Conservation (phyloP, 2,797 vertebrate genomes). For the Uromys caudimaculatus region DNA sequence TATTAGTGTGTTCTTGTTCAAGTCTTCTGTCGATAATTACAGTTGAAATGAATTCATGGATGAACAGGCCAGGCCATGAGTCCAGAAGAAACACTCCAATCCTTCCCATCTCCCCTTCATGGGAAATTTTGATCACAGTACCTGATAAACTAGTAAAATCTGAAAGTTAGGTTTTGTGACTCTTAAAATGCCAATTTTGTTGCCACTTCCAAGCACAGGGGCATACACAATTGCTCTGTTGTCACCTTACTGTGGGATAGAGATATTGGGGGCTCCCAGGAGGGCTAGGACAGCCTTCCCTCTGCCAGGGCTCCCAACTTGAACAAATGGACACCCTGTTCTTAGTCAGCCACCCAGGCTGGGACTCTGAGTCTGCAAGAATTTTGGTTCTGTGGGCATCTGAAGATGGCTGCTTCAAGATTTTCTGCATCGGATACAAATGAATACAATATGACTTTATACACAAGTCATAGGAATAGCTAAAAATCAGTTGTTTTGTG, state of each 20-base stretch:
- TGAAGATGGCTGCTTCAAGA: neutral
- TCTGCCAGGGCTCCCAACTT: neutral
- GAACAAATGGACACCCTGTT: too few relatives aligned
- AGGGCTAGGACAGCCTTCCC: neutral
- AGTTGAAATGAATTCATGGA: neutral
- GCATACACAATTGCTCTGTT: neutral
- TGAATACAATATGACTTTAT: neutral
- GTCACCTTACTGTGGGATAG: rapidly evolving
- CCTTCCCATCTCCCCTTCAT: neutral
- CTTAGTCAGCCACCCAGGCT: neutral
- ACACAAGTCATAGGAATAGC: neutral
- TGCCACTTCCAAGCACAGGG: neutral
- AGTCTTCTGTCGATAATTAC: neutral
- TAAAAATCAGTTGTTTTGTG: neutral
- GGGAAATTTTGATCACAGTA: too few relatives aligned
- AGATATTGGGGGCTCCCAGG: too few relatives aligned
- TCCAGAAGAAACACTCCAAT: neutral
- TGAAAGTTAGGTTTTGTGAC: neutral
- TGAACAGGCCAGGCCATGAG: neutral
- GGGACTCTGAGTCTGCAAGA: neutral
- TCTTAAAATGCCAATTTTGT: neutral
- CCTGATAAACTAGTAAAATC: neutral
- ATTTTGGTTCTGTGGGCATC: neutral
- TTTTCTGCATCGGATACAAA: neutral
- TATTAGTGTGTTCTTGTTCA: neutral